Percentiles rank a stretch among this genome's conserved stretches.
phyloP scores from a whole-genome alignment of 2,888 invertebrate genomes.

The Aporophyla lueneburgensis region DNA sequence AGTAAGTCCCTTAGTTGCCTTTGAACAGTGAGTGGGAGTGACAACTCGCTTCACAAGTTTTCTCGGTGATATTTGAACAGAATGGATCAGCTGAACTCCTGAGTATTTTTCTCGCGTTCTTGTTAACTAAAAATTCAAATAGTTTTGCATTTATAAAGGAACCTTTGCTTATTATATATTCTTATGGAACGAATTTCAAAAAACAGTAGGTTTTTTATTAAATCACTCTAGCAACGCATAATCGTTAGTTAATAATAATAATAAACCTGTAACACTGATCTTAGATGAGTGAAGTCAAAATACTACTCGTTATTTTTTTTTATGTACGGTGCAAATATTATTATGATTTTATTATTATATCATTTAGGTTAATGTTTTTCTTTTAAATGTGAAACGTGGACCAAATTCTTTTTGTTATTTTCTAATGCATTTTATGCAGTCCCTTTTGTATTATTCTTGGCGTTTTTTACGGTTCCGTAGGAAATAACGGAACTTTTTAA shows the following conservation, averaged over 20 bases:
- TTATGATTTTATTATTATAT: constrained; percentile 27
- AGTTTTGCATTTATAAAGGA: not conserved
- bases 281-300: constrained; percentile 39
- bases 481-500: not conserved
- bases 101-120: not conserved
- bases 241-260: constrained; percentile 1
- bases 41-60: no score
- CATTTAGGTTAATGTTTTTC: constrained; percentile 28
- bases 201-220: not conserved
- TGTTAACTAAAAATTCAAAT: not conserved
- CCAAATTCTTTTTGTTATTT: constrained; percentile 45
- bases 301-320: constrained; percentile 29
- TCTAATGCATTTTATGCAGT: not conserved
- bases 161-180: not conserved
- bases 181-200: not conserved
- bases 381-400: constrained; percentile 46
- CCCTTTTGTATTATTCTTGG: constrained; percentile 5
- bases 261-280: constrained; percentile 36
- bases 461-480: not conserved
- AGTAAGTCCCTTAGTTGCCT: no score
- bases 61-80: no score
- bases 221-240: constrained; percentile 26
- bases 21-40: no score
- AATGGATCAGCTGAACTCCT: not conserved
- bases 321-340: constrained; percentile 52